Evolutionary conservation across 2,113 vertebrate genomes (phyloP), one percentile per base, ranked within the genome.

Genomic region (Pterocles orientalis): DNA sequence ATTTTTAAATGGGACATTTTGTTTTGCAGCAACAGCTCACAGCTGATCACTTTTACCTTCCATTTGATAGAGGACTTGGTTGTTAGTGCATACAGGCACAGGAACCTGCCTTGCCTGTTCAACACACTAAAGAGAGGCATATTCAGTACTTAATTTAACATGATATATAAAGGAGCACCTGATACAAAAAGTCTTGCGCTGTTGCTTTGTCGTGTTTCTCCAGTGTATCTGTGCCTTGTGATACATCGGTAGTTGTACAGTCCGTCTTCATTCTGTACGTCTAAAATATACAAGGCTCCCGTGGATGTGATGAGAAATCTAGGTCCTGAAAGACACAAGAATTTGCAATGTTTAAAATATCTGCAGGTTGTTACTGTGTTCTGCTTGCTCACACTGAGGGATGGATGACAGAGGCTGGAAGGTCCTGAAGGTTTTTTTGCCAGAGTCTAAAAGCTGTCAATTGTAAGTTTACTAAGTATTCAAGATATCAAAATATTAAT

Each of bases 251-350:
- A 99, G 98, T 99, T 99, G 97, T 99, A 99, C 98, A 99, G 97
- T 73, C 99, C 99, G 70, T 99, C 99, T 97, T 99, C 99, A 85
- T 99, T 99, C 98, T 99, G 99, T 98, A 99, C 99, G 88, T 99
- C 99, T 98, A 99, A 98, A 98, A 99, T 99, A 98, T 99, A 99
- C 99, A 99, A 99, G 98, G 99, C 99, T 99, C 99, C 99, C 85
- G 99, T 99, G 98, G 99, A 99, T 98, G 99, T 99, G 98, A 99
- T 99, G 98, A 99, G 98, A 99, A 99, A 99, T 99, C 99, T 99
- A 99, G 99, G 99, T 99, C 99, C 99, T 99, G 97, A 78, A 98
- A 98, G 19, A 97, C 82, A 98, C 8, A 88, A 95, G 60, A 79
- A 77, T 88, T 14, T 20, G 25, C 29, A 82, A 11, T 8, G 13